Evolutionary conservation across 2,113 vertebrate genomes (phyloP).

Genomic region (Marmota flaviventris): DNA sequence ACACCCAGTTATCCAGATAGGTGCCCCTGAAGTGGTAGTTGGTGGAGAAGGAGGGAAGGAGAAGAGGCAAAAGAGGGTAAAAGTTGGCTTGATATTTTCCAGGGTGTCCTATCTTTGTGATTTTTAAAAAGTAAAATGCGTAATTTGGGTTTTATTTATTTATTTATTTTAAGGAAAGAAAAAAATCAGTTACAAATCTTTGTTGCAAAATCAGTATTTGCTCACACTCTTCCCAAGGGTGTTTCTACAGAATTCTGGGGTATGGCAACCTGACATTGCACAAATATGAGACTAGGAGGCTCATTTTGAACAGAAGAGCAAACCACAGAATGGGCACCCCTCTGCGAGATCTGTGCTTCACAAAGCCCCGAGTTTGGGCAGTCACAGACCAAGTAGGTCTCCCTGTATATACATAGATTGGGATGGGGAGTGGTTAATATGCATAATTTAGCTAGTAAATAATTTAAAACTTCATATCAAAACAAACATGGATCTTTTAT

Average conservation of each 20-base stretch:
- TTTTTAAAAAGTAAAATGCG: not conserved
- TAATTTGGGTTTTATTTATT: not conserved
- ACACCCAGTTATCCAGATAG: not conserved
- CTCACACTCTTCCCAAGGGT: not conserved
- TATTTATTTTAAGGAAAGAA: not conserved
- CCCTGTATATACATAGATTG: not conserved
- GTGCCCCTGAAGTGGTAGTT: rapidly evolving
- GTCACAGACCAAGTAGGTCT: not conserved
- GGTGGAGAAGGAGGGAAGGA: too few relatives aligned
- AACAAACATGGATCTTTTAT: not conserved
- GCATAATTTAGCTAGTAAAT: slow-evolving; percentile 13
- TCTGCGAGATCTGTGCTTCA: not conserved
- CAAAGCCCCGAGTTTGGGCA: not conserved
- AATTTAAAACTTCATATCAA: slow-evolving; percentile 29
- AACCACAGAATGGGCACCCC: not conserved
- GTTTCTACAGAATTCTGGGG: not conserved
- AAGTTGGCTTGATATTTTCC: not conserved
- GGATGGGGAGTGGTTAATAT: not conserved
- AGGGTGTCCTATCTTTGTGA: not conserved
- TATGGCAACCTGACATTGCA: not conserved
- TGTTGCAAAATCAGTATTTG: not conserved
- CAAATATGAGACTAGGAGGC: not conserved
- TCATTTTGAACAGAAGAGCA: not conserved
- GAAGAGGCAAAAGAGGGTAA: not conserved
- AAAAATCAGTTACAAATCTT: not conserved